Evolutionary conservation across 2,113 vertebrate species (phyloP).

Genomic region (Spea multiplicata): DNA sequence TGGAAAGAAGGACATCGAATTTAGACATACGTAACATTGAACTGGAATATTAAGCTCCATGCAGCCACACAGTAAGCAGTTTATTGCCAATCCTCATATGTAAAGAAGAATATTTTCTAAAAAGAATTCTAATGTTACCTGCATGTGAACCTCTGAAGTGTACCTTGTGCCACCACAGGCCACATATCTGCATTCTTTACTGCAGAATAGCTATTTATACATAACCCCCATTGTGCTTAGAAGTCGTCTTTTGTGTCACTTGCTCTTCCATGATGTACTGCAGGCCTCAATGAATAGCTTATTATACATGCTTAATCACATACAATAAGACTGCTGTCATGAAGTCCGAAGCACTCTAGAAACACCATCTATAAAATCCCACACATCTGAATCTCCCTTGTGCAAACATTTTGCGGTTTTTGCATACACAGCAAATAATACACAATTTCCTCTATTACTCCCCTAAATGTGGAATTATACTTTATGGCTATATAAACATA

Average conservation of each 20-base stretch:
- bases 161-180: too few species aligned
- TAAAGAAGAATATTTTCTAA: too few species aligned
- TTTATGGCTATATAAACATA: conserved; percentile 1
- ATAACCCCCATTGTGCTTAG: not conserved
- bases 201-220: too few species aligned
- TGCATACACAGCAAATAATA: conserved; percentile 10
- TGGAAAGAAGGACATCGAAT: too few species aligned
- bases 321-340: conserved; percentile 29
- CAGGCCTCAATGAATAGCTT: conserved; percentile 18
- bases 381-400: not conserved
- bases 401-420: conserved; percentile 18
- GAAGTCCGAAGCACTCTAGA: conserved; percentile 7
- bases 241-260: conserved; percentile 5
- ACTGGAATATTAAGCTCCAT: too few species aligned
- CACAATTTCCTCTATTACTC: conserved; percentile 20
- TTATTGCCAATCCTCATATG: too few species aligned
- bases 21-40: too few species aligned
- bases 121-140: too few species aligned
- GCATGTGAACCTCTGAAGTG: too few species aligned
- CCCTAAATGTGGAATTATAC: not conserved
- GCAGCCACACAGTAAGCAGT: too few species aligned
- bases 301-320: conserved; percentile 33
- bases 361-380: conserved; percentile 26
- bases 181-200: too few species aligned
- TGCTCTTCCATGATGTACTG: conserved; percentile 12